Percentiles rank a stretch among this genome's conserved stretches.
These are phyloP conservation scores for Podarcis lilfordi DNA, from an alignment of 2,797 vertebrate genomes.

Conservation along the genomic window DNA sequence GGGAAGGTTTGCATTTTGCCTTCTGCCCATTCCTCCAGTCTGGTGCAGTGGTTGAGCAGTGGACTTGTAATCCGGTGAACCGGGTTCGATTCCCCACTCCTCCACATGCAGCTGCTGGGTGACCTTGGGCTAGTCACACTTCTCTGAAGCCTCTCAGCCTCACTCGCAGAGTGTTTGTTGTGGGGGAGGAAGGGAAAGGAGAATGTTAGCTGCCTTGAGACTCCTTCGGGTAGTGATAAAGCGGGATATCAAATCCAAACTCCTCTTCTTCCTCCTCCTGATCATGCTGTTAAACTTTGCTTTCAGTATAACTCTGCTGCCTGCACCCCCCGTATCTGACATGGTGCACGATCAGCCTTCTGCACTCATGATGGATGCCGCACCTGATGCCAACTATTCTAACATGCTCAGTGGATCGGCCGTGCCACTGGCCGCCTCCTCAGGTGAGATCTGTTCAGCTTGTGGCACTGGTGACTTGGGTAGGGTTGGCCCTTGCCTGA, in stretches of 20 bases:
- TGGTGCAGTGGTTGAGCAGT: too few species aligned
- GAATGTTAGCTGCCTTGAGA: too few species aligned
- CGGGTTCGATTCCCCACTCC: too few species aligned
- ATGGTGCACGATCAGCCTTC: slow-evolving; percentile 2
- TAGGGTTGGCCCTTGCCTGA: background rate
- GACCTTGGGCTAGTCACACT: too few species aligned
- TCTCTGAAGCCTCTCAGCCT: too few species aligned
- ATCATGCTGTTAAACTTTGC: slow-evolving; percentile 9
- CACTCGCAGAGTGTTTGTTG: too few species aligned
- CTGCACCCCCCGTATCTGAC: fast-evolving
- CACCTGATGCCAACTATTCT: slow-evolving; percentile 37
- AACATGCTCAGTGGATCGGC: slow-evolving; percentile 17
- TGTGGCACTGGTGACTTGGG: background rate
- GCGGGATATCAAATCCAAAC: too few species aligned
- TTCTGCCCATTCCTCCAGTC: background rate
- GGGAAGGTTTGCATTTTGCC: background rate
- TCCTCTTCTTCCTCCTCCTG: background rate
- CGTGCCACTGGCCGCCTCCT: background rate
- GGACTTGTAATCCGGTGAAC: too few species aligned
- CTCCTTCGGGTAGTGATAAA: too few species aligned
- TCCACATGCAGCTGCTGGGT: too few species aligned
- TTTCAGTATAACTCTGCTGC: slow-evolving; percentile 43
- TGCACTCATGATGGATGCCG: background rate
- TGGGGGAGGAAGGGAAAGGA: too few species aligned
- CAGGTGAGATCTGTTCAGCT: slow-evolving; percentile 53